Evolutionary conservation across 2,888 invertebrate species (phyloP).

Genomic region (Acronicta leporina): DNA sequence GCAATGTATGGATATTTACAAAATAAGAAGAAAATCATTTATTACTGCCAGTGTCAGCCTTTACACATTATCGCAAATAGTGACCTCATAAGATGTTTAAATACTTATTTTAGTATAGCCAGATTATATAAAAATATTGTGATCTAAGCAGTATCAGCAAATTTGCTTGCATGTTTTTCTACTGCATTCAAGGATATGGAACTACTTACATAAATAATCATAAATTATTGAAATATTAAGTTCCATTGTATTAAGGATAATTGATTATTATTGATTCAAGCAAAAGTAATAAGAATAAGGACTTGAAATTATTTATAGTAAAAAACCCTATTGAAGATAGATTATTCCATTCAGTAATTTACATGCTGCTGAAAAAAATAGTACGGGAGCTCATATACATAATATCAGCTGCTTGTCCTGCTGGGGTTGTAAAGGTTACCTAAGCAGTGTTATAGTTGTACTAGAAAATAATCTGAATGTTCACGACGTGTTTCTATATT

Average conservation of each 20-base stretch:
- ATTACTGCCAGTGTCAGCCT: constrained; percentile 71
- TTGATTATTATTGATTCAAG: constrained; percentile 40
- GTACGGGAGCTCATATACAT: constrained; percentile 7
- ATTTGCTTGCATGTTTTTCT: constrained; percentile 44
- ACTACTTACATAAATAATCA: constrained; percentile 30
- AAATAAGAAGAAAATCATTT: constrained; percentile 48
- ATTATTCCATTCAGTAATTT: constrained; percentile 27
- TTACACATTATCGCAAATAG: constrained; percentile 57
- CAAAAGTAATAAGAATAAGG: constrained; percentile 38
- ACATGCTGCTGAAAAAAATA: constrained; percentile 14
- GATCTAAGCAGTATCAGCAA: constrained; percentile 39
- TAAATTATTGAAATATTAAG: constrained; percentile 38
- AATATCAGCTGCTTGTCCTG: constrained; percentile 10
- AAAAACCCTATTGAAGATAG: constrained; percentile 40
- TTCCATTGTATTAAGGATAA: constrained; percentile 47
- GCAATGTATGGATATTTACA: constrained; percentile 49
- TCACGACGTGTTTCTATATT: constrained; percentile 10
- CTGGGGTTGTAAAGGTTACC: constrained; percentile 9
- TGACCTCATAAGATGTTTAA: constrained; percentile 56
- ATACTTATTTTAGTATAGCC: constrained; percentile 52
- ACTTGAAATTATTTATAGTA: constrained; percentile 44
- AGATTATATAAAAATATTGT: constrained; percentile 53
- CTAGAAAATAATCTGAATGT: constrained; percentile 36
- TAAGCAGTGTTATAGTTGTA: constrained; percentile 42
- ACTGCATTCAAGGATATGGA: constrained; percentile 17